Conservation (phyloP, 2,113 vertebrate species). For the Saccopteryx bilineata region DNA sequence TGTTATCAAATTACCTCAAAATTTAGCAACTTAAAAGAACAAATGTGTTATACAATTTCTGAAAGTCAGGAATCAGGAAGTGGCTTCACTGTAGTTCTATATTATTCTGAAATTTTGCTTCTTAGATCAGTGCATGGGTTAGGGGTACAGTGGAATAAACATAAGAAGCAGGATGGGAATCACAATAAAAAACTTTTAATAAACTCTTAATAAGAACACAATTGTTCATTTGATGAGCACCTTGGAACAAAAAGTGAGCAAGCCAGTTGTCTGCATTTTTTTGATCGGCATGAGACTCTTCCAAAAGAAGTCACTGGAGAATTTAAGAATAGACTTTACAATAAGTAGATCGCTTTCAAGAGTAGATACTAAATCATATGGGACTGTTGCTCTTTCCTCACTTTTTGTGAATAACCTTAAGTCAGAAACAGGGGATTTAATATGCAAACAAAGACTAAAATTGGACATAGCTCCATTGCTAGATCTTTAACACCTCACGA, state of each 20-base stretch:
- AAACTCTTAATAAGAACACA: not conserved
- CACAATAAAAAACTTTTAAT: not conserved
- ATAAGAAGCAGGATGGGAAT: not conserved
- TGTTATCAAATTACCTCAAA: not conserved
- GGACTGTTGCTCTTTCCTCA: not conserved
- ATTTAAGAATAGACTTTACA: not conserved
- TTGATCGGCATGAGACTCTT: not conserved
- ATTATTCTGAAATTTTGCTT: conserved; percentile 23
- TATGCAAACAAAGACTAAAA: not conserved
- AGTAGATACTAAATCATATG: not conserved
- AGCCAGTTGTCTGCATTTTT: not conserved
- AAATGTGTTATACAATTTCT: not conserved
- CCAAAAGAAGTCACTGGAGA: not conserved
- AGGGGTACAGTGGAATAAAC: not conserved
- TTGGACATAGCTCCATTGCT: not conserved
- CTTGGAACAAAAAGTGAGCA: not conserved
- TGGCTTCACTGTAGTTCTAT: not conserved
- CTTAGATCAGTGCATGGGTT: not conserved
- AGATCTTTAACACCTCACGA: not conserved
- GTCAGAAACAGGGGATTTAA: not conserved
- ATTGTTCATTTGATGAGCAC: not conserved
- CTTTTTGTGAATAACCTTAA: not conserved
- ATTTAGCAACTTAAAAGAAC: not conserved
- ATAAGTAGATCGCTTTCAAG: not conserved
- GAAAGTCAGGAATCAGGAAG: not conserved